These are phyloP conservation scores for Acrossocheilus fasciatus DNA, from an alignment of 2,797 vertebrate species.

Conservation along the genomic window DNA sequence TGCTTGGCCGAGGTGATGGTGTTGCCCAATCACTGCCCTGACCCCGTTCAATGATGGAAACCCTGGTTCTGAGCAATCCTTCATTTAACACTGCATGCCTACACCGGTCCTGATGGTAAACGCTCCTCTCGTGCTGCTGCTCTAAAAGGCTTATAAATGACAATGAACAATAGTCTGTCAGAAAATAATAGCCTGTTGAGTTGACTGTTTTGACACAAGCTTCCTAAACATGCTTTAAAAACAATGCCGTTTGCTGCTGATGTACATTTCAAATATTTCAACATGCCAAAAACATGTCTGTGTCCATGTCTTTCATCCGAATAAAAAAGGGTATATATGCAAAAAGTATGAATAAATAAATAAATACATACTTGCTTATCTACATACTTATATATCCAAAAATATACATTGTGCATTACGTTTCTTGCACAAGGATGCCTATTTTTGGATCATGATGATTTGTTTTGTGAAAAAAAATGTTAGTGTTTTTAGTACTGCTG, in stretches of 20 bases:
- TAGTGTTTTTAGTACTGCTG: background rate
- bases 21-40: slow-evolving; percentile 17
- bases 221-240: background rate
- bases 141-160: background rate
- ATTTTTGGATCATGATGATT: background rate
- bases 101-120: background rate
- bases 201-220: background rate
- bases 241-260: background rate
- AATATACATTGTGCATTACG: background rate
- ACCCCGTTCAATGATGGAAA: slow-evolving; percentile 22
- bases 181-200: background rate
- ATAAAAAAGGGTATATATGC: background rate
- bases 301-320: background rate
- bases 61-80: background rate
- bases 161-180: background rate
- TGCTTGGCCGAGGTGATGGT: background rate
- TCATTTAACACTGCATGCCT: background rate
- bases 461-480: background rate
- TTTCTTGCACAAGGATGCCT: background rate
- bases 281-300: background rate
- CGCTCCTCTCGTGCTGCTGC: background rate
- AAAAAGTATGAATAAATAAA: background rate
- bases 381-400: background rate
- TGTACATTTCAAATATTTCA: background rate
- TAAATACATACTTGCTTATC: background rate